Evolutionary conservation across 2,113 vertebrate genomes (phyloP).

Genomic region (Holacanthus passer): DNA sequence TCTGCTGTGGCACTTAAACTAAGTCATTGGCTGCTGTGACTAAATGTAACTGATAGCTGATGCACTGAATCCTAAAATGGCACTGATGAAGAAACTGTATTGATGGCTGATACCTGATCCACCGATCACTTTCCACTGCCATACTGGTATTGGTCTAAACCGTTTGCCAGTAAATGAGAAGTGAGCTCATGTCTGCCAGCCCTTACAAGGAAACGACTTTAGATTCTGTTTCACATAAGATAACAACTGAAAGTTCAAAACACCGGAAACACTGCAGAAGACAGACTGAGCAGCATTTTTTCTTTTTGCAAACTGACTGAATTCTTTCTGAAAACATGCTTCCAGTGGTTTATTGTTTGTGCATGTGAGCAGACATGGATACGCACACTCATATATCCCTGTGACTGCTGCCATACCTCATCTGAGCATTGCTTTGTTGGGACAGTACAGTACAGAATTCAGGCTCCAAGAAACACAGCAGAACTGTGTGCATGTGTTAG

Average conservation of each 20-base stretch:
- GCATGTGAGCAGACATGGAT: neutral
- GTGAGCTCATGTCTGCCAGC: neutral
- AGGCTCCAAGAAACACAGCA: neutral
- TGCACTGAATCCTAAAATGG: too few relatives aligned
- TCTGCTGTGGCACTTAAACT: neutral
- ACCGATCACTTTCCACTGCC: too few relatives aligned
- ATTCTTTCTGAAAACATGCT: neutral
- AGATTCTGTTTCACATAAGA: slow-evolving; percentile 29
- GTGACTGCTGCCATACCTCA: neutral
- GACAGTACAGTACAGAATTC: neutral
- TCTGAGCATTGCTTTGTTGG: neutral
- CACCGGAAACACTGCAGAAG: neutral
- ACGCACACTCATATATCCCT: neutral
- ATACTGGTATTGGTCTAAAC: too few relatives aligned
- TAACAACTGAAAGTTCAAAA: neutral
- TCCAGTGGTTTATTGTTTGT: neutral
- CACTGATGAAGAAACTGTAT: neutral
- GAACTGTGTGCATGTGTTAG: neutral
- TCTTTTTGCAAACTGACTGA: neutral
- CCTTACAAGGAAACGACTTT: neutral
- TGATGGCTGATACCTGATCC: neutral
- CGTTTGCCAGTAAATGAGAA: slow-evolving; percentile 10
- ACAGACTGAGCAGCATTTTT: neutral
- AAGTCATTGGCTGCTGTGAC: neutral
- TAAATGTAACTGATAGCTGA: neutral